Conservation (phyloP, 2,888 invertebrate species). For the Acleris sparsana region DNA sequence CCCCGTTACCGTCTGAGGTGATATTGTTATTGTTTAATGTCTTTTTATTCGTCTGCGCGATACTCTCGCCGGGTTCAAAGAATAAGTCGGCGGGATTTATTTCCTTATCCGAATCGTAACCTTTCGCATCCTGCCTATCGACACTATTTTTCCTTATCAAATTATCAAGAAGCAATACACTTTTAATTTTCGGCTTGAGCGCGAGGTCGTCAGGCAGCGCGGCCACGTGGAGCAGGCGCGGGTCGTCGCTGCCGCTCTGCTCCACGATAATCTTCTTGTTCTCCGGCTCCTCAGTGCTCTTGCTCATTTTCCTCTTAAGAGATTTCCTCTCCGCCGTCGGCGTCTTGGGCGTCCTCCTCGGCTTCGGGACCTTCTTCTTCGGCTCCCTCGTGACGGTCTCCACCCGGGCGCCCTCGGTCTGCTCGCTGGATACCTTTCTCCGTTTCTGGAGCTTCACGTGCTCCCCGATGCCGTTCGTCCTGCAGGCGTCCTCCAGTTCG, state of each 20-base stretch:
- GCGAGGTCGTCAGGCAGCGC: slow-evolving; percentile 54
- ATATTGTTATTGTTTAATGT: slow-evolving; percentile 79
- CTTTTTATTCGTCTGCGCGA: slow-evolving; percentile 66
- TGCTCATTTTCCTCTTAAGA: slow-evolving; percentile 73
- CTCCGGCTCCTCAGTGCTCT: slow-evolving; percentile 50
- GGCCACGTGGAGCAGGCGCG: slow-evolving; percentile 54
- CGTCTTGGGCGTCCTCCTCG: slow-evolving; percentile 59
- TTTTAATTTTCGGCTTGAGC: slow-evolving; percentile 73
- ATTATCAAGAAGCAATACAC: slow-evolving; percentile 80
- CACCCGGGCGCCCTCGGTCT: slow-evolving; percentile 54
- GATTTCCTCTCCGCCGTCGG: slow-evolving; percentile 69
- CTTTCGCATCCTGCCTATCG: slow-evolving; percentile 73
- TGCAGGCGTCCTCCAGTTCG: slow-evolving; percentile 72
- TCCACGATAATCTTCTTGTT: slow-evolving; percentile 64
- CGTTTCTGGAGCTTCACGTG: slow-evolving; percentile 81
- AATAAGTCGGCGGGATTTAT: slow-evolving; percentile 76
- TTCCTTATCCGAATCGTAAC: slow-evolving; percentile 67
- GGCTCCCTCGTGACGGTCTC: slow-evolving; percentile 65
- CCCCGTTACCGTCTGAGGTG: slow-evolving; percentile 64
- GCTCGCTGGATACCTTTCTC: slow-evolving; percentile 78
- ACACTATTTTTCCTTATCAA: slow-evolving; percentile 83
- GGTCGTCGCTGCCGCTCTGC: slow-evolving; percentile 57
- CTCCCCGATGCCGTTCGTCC: slow-evolving; percentile 80
- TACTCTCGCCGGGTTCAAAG: slow-evolving; percentile 68
- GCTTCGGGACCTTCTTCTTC: slow-evolving; percentile 61